Conservation (phyloP, 2,113 vertebrate species). For the Bufo bufo region DNA sequence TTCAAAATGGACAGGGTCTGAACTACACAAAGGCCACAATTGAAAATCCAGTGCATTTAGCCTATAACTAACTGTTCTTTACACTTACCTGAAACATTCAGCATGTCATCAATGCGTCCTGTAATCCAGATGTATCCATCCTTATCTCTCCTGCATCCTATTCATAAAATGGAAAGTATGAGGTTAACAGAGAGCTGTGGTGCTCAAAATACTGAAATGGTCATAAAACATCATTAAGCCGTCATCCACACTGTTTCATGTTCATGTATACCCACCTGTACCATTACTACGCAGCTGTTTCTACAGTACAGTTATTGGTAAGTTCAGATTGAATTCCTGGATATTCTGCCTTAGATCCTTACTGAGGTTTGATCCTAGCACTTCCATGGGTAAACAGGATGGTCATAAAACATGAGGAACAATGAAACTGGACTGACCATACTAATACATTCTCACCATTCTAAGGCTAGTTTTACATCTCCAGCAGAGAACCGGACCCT, state of each 20-base stretch:
- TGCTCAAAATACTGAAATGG: background rate
- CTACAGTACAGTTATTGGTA: too few relatives aligned
- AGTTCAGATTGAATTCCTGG: background rate
- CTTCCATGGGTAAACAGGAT: too few relatives aligned
- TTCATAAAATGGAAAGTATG: slow-evolving; percentile 4
- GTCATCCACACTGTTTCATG: background rate
- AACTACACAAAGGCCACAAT: too few relatives aligned
- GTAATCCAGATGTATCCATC: slow-evolving; percentile 85
- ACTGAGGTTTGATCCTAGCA: too few relatives aligned
- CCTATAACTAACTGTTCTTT: background rate
- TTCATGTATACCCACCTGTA: background rate
- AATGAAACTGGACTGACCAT: too few relatives aligned
- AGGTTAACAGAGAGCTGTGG: background rate
- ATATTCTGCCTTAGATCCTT: background rate
- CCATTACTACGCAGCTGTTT: background rate
- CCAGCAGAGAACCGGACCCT: too few relatives aligned
- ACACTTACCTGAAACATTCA: slow-evolving; percentile 78
- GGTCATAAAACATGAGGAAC: too few relatives aligned
- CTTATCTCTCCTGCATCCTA: slow-evolving; percentile 79
- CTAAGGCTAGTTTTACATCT: too few relatives aligned
- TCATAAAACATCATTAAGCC: too few relatives aligned
- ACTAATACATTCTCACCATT: too few relatives aligned
- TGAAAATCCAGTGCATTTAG: background rate
- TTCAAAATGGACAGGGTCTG: too few relatives aligned
- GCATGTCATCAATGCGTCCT: slow-evolving; percentile 82